Percentiles rank a stretch among this genome's conserved stretches.
These are phyloP conservation scores for Gracilinanus agilis DNA, from an alignment of 2,113 vertebrate genomes.

Conservation along the genomic window DNA sequence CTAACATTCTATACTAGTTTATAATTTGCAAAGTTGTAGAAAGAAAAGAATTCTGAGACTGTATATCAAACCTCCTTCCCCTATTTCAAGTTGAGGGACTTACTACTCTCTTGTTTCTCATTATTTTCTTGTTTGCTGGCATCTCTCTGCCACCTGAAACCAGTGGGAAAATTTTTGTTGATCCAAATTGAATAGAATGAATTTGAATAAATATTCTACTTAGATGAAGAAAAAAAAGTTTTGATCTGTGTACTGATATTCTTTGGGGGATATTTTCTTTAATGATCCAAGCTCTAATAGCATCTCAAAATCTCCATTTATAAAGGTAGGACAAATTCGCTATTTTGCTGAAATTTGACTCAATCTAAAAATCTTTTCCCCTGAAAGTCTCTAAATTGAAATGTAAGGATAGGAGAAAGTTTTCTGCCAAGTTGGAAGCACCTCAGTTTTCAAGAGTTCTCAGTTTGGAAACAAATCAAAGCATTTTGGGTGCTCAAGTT, in stretches of 20 bases:
- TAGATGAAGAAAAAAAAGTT: background rate
- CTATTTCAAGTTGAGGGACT: background rate
- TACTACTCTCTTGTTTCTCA: background rate
- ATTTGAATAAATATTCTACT: background rate
- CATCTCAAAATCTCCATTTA: background rate
- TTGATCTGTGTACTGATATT: background rate
- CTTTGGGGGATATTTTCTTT: background rate
- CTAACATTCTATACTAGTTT: background rate
- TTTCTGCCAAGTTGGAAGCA: constrained; percentile 6
- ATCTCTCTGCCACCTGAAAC: background rate
- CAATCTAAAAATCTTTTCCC: constrained; percentile 15
- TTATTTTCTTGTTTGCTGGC: background rate
- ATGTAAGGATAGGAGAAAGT: background rate
- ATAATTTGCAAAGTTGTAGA: background rate
- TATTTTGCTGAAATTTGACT: background rate
- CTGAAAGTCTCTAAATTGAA: background rate
- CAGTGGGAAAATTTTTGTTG: constrained; percentile 4
- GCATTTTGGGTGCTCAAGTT: background rate
- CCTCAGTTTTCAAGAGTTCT: background rate
- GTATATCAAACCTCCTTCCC: background rate
- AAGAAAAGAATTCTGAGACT: background rate
- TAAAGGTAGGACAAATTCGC: background rate
- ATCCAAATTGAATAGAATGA: background rate
- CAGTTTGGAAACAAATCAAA: background rate
- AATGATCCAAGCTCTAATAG: background rate